Conservation (phyloP, 2,888 invertebrate genomes). For the Morpho helenor region DNA sequence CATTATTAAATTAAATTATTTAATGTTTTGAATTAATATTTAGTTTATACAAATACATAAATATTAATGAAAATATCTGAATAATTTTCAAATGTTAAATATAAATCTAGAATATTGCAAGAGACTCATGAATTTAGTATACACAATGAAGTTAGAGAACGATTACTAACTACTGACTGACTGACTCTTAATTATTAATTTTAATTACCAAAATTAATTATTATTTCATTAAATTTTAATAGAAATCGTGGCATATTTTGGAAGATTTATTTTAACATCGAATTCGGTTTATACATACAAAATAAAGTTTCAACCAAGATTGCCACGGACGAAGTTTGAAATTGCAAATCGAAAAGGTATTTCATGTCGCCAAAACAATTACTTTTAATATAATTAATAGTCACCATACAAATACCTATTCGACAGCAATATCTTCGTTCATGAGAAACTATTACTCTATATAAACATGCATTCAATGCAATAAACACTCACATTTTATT, state of each 20-base stretch:
- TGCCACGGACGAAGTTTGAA: slow-evolving; percentile 12
- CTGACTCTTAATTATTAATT: slow-evolving; percentile 19
- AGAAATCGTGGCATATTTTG: slow-evolving; percentile 70
- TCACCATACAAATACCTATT: no score
- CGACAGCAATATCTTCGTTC: neutral
- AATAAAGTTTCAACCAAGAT: slow-evolving; percentile 35
- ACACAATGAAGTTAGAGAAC: slow-evolving; percentile 14
- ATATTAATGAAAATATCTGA: neutral
- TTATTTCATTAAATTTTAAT: slow-evolving; percentile 40
- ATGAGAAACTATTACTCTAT: slow-evolving; percentile 8
- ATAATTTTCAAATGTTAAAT: neutral
- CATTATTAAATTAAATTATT: neutral
- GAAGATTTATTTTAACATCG: slow-evolving; percentile 66
- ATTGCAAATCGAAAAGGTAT: neutral
- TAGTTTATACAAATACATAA: neutral
- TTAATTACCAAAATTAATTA: slow-evolving; percentile 25
- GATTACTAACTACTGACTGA: slow-evolving; percentile 17
- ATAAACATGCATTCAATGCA: slow-evolving; percentile 56
- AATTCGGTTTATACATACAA: slow-evolving; percentile 60
- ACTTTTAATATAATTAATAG: no score
- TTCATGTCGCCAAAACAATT: no score
- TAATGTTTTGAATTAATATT: neutral
- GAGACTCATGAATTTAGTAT: slow-evolving; percentile 10
- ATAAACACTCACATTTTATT: slow-evolving; percentile 32
- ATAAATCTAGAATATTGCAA: slow-evolving; percentile 7